These are phyloP conservation scores for Ptychoptera contaminata DNA, from an alignment of 2,888 invertebrate genomes.

Conservation along the genomic window DNA sequence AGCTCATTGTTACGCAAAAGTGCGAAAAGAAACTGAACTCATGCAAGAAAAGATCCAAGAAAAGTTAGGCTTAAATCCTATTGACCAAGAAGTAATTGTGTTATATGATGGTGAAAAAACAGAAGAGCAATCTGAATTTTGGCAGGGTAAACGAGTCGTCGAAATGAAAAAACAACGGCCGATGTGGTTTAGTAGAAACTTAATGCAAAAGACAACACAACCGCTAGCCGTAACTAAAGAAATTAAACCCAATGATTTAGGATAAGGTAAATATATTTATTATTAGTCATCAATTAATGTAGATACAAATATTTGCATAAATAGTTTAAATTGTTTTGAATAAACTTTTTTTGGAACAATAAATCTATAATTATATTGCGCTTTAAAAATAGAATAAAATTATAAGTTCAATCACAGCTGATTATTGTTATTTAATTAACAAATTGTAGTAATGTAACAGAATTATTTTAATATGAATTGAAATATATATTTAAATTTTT, in stretches of 20 bases:
- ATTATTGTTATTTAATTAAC: no score
- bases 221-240: conserved; percentile 52
- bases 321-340: no score
- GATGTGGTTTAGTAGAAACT: conserved; percentile 73
- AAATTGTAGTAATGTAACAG: no score
- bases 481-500: no score
- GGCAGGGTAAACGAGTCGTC: conserved; percentile 60
- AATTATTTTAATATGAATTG: no score
- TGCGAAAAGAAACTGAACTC: conserved; percentile 62
- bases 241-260: conserved; percentile 57
- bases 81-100: conserved; percentile 73
- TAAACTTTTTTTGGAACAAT: no score
- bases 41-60: conserved; percentile 63
- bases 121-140: conserved; percentile 40
- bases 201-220: conserved; percentile 63
- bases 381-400: no score
- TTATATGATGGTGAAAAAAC: conserved; percentile 68
- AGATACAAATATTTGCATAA: no score
- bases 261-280: conserved; percentile 27
- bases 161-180: conserved; percentile 77
- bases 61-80: conserved; percentile 50
- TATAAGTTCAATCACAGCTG: no score
- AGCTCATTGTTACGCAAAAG: conserved; percentile 75
- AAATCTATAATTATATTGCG: no score
- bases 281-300: no score